phyloP scores from a whole-genome alignment of 2,888 invertebrate species.

The Dasysyrphus albostriatus region DNA sequence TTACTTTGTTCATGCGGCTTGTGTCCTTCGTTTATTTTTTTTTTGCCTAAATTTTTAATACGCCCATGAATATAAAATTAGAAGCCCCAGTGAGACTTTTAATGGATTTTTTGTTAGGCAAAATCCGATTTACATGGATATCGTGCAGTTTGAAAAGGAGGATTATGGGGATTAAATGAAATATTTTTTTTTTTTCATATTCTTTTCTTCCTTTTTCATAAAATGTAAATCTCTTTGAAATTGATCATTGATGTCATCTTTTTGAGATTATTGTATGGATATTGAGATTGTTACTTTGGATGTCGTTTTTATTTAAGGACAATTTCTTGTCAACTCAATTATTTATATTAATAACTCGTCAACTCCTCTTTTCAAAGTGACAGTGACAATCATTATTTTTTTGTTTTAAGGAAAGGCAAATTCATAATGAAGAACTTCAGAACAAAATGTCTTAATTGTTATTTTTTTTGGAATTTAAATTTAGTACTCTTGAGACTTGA shows the following conservation, averaged over 20 bases:
- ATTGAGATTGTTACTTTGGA: too few relatives aligned
- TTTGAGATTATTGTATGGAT: too few relatives aligned
- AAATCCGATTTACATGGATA: conserved; percentile 47
- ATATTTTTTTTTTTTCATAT: neutral
- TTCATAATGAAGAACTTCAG: too few relatives aligned
- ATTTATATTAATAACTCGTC: neutral
- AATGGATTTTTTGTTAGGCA: conserved; percentile 59
- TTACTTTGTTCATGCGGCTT: conserved; percentile 4
- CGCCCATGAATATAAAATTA: conserved; percentile 46
- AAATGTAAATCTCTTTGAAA: neutral
- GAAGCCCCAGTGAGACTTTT: conserved; percentile 55
- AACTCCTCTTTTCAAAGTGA: neutral
- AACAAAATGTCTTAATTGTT: neutral
- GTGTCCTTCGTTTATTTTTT: conserved; percentile 5
- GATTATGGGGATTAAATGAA: conserved; percentile 5
- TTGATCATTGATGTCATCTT: conserved; percentile 5
- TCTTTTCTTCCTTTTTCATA: neutral
- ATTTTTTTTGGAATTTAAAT: neutral
- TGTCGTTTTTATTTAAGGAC: neutral
- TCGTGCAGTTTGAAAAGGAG: conserved; percentile 22
- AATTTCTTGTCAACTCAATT: neutral
- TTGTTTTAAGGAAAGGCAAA: neutral
- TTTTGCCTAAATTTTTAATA: neutral
- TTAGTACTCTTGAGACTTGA: too few relatives aligned
- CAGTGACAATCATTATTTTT: neutral